These are phyloP conservation scores for Dermolepida albohirtum DNA, from an alignment of 2,888 invertebrate species.

Conservation along the genomic window DNA sequence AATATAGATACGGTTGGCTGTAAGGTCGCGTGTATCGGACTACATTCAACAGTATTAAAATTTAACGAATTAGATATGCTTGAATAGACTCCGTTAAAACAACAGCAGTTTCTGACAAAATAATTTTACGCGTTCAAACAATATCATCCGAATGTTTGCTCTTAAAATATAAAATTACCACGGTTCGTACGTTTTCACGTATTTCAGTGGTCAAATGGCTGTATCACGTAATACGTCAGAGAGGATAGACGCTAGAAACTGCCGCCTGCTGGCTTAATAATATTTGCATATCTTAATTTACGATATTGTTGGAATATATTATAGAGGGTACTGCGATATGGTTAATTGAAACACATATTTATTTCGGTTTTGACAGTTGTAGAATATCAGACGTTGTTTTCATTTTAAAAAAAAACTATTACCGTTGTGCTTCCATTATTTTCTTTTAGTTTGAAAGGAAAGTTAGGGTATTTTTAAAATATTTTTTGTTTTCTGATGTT, in stretches of 20 bases:
- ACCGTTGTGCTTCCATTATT: no score
- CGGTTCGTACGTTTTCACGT: slow-evolving; percentile 30
- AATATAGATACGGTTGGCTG: slow-evolving; percentile 7
- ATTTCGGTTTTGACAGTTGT: no score
- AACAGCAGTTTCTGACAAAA: slow-evolving; percentile 32
- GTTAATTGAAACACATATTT: no score
- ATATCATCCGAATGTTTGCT: slow-evolving; percentile 31
- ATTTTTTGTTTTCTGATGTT: no score
- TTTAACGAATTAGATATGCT: slow-evolving; percentile 37
- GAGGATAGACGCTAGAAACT: slow-evolving; percentile 3
- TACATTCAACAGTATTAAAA: slow-evolving; percentile 35
- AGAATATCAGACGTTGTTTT: no score
- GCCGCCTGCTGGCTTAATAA: slow-evolving; percentile 10
- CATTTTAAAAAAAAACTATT: no score
- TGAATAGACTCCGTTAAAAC: slow-evolving; percentile 26
- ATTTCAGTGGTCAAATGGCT: slow-evolving; percentile 15
- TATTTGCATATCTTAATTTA: slow-evolving; percentile 33
- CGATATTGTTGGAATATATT: slow-evolving; percentile 1
- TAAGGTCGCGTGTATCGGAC: slow-evolving; percentile 5
- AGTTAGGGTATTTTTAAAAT: no score
- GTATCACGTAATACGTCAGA: slow-evolving; percentile 24
- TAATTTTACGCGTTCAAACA: slow-evolving; percentile 10
- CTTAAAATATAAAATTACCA: slow-evolving; percentile 40
- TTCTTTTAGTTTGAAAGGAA: no score
- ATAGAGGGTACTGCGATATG: neutral